Base-by-base conservation (phyloP, 2,113 vertebrate genomes). In the Apus apus region DNA sequence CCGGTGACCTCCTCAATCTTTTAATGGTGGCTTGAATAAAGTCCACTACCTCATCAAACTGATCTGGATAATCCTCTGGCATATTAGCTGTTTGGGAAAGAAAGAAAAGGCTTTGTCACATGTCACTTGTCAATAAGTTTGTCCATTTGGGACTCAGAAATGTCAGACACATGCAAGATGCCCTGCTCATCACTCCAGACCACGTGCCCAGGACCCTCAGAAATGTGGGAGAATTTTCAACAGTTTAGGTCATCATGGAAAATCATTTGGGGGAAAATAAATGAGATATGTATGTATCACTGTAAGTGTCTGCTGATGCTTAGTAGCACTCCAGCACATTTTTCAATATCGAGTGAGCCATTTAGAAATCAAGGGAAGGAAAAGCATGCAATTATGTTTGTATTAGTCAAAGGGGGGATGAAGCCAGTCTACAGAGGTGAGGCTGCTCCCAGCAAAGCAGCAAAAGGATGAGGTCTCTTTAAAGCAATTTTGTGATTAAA, bases 21-120 rank as follows among this genome's bases (percentile, higher is more conserved):
- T 98, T 98, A 82, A 99, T 98, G 87, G 99, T 99, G 72, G 98
- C 98, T 98, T 99, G 98, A 90, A 99, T 99, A 97, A 99, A 99
- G 98, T 99, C 98, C 99, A 99, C 98, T 58, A 99, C 98, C n/a
- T 99, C 98, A 76, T 99, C 98, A 93, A 99, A 98, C 97, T 99
- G 99, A 90, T 99, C 98, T 27, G 99, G 99, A 96, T 99, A 98
- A 84, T 98, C 98, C 90, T 98, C 98, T 48, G 98, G 94, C 87
- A 98, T 98, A 90, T 98, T 98, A 97, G 99, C 99, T 99, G 98
- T 95, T 98, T 94, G 68, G 75, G 77, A 95, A 94, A 98, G 72
- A 98, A 20, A 48, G 84, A 97, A 92, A 92, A 92, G 13, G 21
- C 13, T 91, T 85, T 74, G 83, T 95, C 84, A 96, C 27, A 43